phyloP scores from a whole-genome alignment of 2,797 vertebrate genomes.

The Malurus leucopterus region DNA sequence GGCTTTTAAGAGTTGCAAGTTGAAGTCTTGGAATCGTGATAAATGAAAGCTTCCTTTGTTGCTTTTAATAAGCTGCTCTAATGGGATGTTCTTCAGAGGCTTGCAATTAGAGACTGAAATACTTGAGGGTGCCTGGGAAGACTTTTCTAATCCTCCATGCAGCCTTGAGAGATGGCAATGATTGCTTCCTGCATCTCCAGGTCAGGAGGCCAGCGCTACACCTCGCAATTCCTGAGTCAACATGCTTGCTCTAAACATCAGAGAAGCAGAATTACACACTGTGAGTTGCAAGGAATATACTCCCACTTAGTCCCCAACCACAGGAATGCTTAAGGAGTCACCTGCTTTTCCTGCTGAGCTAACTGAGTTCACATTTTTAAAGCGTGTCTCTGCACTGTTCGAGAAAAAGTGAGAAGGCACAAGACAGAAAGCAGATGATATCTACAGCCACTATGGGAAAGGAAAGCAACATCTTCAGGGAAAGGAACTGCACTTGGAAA shows the following conservation, averaged over 20 bases:
- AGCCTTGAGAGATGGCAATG: neutral
- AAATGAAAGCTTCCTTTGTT: slow-evolving; percentile 2
- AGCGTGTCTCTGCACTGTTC: accelerated
- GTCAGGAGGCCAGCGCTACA: neutral
- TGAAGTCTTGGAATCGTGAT: slow-evolving; percentile 1
- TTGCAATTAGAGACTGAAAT: slow-evolving; percentile 30
- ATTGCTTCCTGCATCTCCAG: neutral
- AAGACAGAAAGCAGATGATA: neutral
- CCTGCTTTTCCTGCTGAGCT: neutral
- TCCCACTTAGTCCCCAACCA: neutral
- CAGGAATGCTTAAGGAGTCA: neutral
- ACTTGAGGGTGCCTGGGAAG: slow-evolving; percentile 8
- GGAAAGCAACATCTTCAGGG: neutral
- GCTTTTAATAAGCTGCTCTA: slow-evolving; percentile 54
- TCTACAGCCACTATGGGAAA: neutral
- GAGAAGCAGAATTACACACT: neutral
- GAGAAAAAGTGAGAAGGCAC: neutral
- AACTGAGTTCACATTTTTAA: accelerated
- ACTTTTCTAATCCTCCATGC: neutral
- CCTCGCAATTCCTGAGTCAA: neutral
- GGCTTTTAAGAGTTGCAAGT: neutral
- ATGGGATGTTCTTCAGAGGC: slow-evolving; percentile 21
- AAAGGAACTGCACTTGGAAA: neutral
- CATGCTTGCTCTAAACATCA: neutral
- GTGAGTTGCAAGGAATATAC: neutral